Evolutionary conservation across 2,113 vertebrate genomes (phyloP).

Genomic region (Bufo bufo): DNA sequence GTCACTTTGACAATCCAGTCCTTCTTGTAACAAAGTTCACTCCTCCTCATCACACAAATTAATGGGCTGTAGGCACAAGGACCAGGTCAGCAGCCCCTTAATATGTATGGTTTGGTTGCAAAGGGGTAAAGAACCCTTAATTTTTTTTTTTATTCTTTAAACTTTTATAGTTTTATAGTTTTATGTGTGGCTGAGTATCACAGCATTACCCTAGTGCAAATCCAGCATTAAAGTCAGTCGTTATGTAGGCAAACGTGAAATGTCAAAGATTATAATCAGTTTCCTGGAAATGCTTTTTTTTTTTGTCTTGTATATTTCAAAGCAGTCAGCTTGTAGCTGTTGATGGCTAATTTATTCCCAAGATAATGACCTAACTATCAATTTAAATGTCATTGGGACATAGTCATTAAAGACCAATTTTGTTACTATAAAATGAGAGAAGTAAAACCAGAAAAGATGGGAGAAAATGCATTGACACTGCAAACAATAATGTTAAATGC

Average conservation of each 20-base stretch:
- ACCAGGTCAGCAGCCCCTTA: too few species aligned
- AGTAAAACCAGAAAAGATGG: constrained; percentile 8
- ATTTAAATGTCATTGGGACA: constrained; percentile 55
- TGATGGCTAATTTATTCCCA: constrained; percentile 48
- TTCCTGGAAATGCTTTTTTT: neutral
- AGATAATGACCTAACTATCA: constrained; percentile 49
- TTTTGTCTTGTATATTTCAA: neutral
- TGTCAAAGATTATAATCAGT: neutral
- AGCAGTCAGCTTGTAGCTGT: constrained; percentile 41
- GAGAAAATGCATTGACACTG: neutral
- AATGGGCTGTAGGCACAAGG: too few species aligned
- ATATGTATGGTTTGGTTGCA: too few species aligned
- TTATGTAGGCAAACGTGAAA: neutral
- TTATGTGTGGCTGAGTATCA: too few species aligned
- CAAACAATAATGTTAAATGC: too few species aligned
- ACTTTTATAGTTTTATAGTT: too few species aligned
- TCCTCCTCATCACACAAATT: too few species aligned
- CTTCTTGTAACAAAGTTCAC: too few species aligned
- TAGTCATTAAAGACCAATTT: constrained; percentile 54
- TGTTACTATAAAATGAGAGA: constrained; percentile 39
- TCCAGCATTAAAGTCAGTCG: neutral
- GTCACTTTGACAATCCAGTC: too few species aligned
- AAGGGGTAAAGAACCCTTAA: too few species aligned
- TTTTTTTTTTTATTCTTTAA: too few species aligned
- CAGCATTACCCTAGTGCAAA: too few species aligned